phyloP scores from a whole-genome alignment of 2,113 vertebrate genomes.

The Pelusios castaneus region DNA sequence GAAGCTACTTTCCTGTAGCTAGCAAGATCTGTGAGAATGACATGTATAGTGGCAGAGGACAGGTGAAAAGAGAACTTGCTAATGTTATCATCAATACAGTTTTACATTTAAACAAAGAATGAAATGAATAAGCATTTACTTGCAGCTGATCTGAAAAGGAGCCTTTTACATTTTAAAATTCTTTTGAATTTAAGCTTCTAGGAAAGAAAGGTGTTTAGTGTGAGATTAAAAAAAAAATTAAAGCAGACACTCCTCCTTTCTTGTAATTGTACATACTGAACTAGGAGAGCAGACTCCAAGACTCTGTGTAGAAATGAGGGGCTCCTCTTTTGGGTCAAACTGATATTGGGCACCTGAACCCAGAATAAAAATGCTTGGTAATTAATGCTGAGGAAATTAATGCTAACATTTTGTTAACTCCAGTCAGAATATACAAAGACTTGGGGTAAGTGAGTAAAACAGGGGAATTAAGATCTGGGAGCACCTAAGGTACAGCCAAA shows the following conservation, averaged over 20 bases:
- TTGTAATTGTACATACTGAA: not conserved
- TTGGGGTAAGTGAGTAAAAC: not conserved
- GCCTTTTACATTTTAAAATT: not conserved
- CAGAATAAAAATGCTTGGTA: not conserved
- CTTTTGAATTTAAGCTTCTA: not conserved
- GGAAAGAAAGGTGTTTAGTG: constrained; percentile 4
- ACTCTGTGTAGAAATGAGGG: not conserved
- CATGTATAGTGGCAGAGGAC: not conserved
- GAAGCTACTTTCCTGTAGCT: not conserved
- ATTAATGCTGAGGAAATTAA: not conserved
- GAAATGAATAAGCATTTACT: not conserved
- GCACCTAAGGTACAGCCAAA: not conserved
- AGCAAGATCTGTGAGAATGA: not conserved
- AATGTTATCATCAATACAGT: not conserved
- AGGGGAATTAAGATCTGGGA: not conserved
- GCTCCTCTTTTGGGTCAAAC: not conserved
- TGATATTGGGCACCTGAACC: not conserved
- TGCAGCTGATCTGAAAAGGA: not conserved
- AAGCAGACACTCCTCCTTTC: not conserved
- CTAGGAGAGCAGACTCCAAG: not conserved
- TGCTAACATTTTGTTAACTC: not conserved
- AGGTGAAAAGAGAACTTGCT: not conserved
- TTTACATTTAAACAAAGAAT: constrained; percentile 4
- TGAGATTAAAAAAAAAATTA: not conserved
- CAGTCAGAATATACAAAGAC: not conserved